Base-by-base conservation (phyloP, 23 tunicate genomes). In the Styela clava region DNA sequence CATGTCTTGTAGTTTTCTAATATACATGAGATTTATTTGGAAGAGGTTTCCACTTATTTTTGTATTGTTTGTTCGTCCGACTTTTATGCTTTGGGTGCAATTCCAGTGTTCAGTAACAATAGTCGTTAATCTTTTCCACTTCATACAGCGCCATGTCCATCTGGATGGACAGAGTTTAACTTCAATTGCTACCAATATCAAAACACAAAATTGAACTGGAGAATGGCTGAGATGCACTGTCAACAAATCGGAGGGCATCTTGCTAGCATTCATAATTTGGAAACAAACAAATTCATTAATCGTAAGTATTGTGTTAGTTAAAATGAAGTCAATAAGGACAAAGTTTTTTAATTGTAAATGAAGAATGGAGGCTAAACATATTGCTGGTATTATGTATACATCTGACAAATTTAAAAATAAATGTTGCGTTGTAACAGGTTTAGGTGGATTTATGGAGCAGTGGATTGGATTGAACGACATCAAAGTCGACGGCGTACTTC, bases 391-490 rank as follows among this genome's bases (percentile, higher is more conserved):
- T n/a, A n/a, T n/a, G n/a, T n/a, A n/a, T n/a, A n/a, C n/a, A n/a
- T n/a, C n/a, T n/a, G n/a, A n/a, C n/a, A n/a, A n/a, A n/a, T n/a
- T n/a, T n/a, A n/a, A n/a, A n/a, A n/a, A n/a, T n/a, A n/a, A n/a
- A 67, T 27, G 31, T 67, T 25, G 16, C 22, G 71, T 19, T 22
- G 5, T 65, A 5, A 9, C 18, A 27, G 31, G 18, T 65, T 65
- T 27, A 16, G 70, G 70, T 5, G 71, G 31, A 16, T 67, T 67
- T 67, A 29, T 16, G 22, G 31, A 65, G 24, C 89, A 86, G 37
- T 86, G 89, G 89, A 86, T 72, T 35, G 89, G 89, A n/a, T 86
- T 86, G 1, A 86, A 79, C 33, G 89, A 86, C 30, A 29, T 82
- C 31, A 52, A 73, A 61, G 28, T 28, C 34, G 89, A 86, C 69